phyloP scores from a whole-genome alignment of 1,140 invertebrate genomes.

The Hetaerina americana region DNA sequence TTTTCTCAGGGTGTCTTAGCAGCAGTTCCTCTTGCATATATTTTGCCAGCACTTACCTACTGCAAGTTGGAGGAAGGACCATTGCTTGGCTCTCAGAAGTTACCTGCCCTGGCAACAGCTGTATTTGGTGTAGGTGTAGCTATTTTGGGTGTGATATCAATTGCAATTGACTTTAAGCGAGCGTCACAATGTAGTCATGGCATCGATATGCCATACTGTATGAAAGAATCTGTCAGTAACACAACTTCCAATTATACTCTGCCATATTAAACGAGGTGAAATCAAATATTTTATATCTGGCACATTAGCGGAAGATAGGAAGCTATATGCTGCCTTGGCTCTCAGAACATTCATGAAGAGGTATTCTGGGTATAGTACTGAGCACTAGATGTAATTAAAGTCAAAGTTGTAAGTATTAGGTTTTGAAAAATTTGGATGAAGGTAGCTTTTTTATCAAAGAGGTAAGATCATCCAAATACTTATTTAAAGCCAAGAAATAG shows the following conservation, averaged over 20 bases:
- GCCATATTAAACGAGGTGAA: no score
- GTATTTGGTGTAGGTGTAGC: conserved; percentile 60
- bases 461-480: no score
- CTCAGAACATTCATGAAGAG: no score
- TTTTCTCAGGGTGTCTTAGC: conserved; percentile 58
- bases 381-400: no score
- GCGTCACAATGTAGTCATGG: conserved; percentile 47
- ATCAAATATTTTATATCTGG: no score
- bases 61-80: conserved; percentile 60
- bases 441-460: no score
- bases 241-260: neutral
- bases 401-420: no score
- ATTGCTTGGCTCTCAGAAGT: conserved; percentile 50
- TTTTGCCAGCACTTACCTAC: conserved; percentile 69
- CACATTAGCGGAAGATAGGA: no score
- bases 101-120: conserved; percentile 54
- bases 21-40: conserved; percentile 72
- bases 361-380: no score
- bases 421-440: no score
- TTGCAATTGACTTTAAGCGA: conserved; percentile 36
- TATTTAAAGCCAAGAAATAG: no score
- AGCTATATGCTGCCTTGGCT: no score
- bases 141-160: conserved; percentile 41
- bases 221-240: neutral
- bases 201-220: conserved; percentile 44